Evolutionary conservation across 2,888 invertebrate genomes (phyloP).

Genomic region (Crematogaster levior): DNA sequence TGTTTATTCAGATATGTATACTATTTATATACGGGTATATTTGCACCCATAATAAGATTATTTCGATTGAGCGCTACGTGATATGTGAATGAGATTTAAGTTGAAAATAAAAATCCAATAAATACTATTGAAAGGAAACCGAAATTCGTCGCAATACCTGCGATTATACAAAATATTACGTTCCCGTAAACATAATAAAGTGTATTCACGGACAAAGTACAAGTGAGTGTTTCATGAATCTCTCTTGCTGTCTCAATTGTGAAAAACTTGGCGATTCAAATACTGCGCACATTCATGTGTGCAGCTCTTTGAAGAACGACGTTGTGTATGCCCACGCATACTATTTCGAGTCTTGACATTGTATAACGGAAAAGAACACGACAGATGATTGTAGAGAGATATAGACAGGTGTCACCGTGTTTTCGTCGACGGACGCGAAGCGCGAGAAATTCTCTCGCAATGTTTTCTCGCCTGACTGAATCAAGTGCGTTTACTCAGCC

Average conservation of each 20-base stretch:
- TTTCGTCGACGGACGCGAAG: constrained; percentile 14
- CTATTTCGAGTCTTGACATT: constrained; percentile 78
- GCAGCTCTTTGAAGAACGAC: constrained; percentile 39
- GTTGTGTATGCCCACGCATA: constrained; percentile 74
- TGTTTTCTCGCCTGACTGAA: constrained; percentile 10
- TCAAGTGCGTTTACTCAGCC: constrained; percentile 24
- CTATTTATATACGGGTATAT: constrained; percentile 10
- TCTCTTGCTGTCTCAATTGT: not conserved
- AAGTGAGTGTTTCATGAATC: not conserved
- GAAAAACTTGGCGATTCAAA: constrained; percentile 10
- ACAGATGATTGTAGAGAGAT: constrained; percentile 39
- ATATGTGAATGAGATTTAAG: not conserved
- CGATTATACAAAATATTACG: not conserved
- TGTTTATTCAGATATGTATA: not conserved
- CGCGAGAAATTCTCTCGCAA: constrained; percentile 8
- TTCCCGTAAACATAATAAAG: not conserved
- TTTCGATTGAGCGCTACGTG: not conserved
- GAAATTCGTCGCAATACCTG: not conserved
- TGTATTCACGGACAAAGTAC: not conserved
- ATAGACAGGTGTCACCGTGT: constrained; percentile 9
- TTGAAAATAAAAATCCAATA: not conserved
- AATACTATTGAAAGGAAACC: not conserved
- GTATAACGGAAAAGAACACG: constrained; percentile 62
- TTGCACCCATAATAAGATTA: not conserved
- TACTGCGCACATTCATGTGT: constrained; percentile 5